phyloP scores from a whole-genome alignment of 2,888 invertebrate species.

The Pterostichus madidus region DNA sequence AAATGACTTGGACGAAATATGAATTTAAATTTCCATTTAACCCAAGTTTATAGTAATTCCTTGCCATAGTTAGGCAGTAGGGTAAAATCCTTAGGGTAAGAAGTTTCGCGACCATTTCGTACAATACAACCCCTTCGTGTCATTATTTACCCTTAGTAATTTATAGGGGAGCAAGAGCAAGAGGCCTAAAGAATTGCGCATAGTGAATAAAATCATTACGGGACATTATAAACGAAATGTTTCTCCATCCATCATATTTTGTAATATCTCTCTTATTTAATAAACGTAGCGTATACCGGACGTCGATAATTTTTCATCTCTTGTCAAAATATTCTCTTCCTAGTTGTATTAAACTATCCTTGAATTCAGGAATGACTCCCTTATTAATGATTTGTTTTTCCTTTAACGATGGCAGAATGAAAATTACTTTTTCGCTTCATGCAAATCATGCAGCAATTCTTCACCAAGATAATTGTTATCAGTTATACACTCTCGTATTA shows the following conservation, averaged over 20 bases:
- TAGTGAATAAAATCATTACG: slow-evolving; percentile 64
- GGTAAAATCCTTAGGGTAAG: slow-evolving; percentile 30
- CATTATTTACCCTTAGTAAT: slow-evolving; percentile 63
- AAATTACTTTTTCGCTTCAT: not conserved
- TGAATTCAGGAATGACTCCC: slow-evolving; percentile 17
- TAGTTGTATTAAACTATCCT: slow-evolving; percentile 40
- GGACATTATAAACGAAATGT: slow-evolving; percentile 63
- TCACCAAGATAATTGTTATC: not conserved
- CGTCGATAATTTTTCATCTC: slow-evolving; percentile 61
- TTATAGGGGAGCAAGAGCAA: slow-evolving; percentile 37
- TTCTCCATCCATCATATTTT: slow-evolving; percentile 64
- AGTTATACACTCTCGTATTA: not conserved
- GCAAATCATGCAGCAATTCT: not conserved
- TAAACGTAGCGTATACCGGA: slow-evolving; percentile 57
- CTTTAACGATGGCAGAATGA: slow-evolving; percentile 32
- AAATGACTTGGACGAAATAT: slow-evolving; percentile 48
- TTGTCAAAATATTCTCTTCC: slow-evolving; percentile 59
- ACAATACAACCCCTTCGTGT: slow-evolving; percentile 48
- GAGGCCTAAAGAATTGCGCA: slow-evolving; percentile 39
- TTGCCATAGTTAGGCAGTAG: slow-evolving; percentile 48
- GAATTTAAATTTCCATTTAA: slow-evolving; percentile 57
- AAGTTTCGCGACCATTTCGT: slow-evolving; percentile 19
- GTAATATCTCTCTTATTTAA: slow-evolving; percentile 63
- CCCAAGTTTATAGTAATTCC: slow-evolving; percentile 53
- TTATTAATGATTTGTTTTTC: not conserved